Base-by-base conservation (phyloP, 2,888 invertebrate genomes). In the Choreutis nemorana region DNA sequence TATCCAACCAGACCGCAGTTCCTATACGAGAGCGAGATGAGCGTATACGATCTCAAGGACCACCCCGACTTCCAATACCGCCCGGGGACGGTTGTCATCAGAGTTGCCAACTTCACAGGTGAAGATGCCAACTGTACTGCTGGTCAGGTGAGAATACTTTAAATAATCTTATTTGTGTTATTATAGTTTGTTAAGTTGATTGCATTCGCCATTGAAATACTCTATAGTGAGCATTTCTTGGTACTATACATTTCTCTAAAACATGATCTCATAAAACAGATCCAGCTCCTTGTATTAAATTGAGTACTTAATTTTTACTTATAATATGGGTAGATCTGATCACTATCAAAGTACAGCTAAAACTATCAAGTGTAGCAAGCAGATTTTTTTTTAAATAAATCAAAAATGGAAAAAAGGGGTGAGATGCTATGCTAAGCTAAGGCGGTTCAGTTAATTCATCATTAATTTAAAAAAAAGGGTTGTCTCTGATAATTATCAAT, bases 21-120 rank as follows among this genome's bases (percentile, higher is more conserved):
- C 54, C 63, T 89, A 26, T 82, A 86, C 40, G 85, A 88, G 49
- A 86, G 87, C 29, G 95, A 96, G 75, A 87, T 93, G 52, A 94
- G 94, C 66, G 97, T 97, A 3, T 97, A 97, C 63, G 97, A 97
- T 66, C 75, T 97, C 29, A 94, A 93, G 54, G 96, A 96, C 71
- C 97, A 97, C 71, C 90, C 93, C 0, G 94, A 94, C 62, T 96
- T 93, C 72, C 91, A 91, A 55, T 97, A 93, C 70, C 85, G 95
- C 42, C 94, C 95, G 5, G 95, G 95, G 11, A 91, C 92, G 7
- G 89, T 93, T 49, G 95, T 97, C 28, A 91, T 94, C 50, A 79
- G 91, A 34, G 89, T 92, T 28, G 90, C 90, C 24, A 90, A 90
- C 71, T 89, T 89, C 53, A 84, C 86, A 20, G 87, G 87, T 2